Percentiles rank a stretch among this genome's conserved stretches.
These are phyloP conservation scores for Chelonoidis abingdonii DNA, from an alignment of 2,113 vertebrate species.

Conservation along the genomic window DNA sequence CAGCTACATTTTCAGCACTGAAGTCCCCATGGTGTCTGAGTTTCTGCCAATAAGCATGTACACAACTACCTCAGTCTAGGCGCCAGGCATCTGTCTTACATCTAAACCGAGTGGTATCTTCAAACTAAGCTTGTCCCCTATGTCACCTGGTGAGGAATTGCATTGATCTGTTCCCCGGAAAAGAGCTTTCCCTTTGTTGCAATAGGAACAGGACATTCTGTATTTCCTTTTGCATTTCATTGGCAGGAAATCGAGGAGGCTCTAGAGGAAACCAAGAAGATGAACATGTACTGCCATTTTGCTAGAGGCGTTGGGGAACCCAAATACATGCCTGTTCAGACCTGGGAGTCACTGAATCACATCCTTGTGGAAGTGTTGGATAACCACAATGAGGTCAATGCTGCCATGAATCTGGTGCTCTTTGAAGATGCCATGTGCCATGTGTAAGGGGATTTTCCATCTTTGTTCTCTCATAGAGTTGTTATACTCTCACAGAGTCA, in stretches of 20 bases:
- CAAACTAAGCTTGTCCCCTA: no score
- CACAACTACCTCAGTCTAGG: no score
- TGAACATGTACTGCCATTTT: constrained; percentile 94
- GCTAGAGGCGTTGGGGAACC: constrained; percentile 85
- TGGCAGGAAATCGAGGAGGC: constrained; percentile 83
- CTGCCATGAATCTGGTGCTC: constrained; percentile 91
- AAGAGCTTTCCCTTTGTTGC: background rate
- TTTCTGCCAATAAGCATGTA: no score
- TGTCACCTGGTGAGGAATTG: background rate
- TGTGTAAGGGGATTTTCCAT: constrained; percentile 82
- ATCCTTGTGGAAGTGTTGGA: constrained; percentile 89
- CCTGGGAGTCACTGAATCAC: constrained; percentile 88
- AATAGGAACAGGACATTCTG: background rate
- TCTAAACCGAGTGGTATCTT: no score
- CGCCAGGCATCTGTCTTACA: no score
- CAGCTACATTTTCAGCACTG: no score
- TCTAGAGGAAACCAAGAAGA: constrained; percentile 76
- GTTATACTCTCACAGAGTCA: background rate
- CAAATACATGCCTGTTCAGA: constrained; percentile 86
- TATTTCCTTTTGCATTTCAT: background rate
- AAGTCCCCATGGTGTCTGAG: no score
- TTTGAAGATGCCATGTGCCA: constrained; percentile 96
- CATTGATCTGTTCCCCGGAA: background rate
- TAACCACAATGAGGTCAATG: constrained; percentile 91
- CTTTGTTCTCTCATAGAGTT: background rate